Percentiles rank a stretch among this genome's conserved stretches.
phyloP scores from a whole-genome alignment of 2,113 vertebrate genomes.

The Catharus minimus region DNA sequence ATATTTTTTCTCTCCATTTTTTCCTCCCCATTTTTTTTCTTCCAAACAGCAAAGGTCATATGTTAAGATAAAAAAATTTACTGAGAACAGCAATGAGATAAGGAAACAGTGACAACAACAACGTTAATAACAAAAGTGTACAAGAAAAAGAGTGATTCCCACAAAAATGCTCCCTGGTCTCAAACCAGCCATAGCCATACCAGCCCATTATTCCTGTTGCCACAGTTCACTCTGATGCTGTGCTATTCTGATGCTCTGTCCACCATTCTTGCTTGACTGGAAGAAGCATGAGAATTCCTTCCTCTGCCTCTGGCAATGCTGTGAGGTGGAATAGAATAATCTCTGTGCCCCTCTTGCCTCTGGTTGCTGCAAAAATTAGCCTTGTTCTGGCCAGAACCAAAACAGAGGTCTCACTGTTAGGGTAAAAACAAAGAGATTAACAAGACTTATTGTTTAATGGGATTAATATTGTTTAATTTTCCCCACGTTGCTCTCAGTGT shows the following conservation, averaged over 20 bases:
- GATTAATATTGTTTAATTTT: neutral
- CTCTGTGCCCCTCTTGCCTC: neutral
- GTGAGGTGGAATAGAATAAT: neutral
- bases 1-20: neutral
- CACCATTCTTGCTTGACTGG: neutral
- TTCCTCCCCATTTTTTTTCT: neutral
- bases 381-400: neutral
- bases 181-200: fast-evolving
- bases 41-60: neutral
- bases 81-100: neutral
- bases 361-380: neutral
- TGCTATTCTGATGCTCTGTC: neutral
- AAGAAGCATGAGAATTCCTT: neutral
- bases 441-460: neutral
- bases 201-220: neutral
- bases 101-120: neutral
- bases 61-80: neutral
- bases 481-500: neutral
- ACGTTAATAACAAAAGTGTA: neutral
- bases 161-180: neutral
- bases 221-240: no score
- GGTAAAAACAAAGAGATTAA: neutral
- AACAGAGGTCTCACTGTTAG: neutral
- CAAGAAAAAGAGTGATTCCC: neutral
- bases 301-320: no score